These are phyloP conservation scores for Trilocha varians DNA, from an alignment of 2,888 invertebrate species.

Conservation along the genomic window DNA sequence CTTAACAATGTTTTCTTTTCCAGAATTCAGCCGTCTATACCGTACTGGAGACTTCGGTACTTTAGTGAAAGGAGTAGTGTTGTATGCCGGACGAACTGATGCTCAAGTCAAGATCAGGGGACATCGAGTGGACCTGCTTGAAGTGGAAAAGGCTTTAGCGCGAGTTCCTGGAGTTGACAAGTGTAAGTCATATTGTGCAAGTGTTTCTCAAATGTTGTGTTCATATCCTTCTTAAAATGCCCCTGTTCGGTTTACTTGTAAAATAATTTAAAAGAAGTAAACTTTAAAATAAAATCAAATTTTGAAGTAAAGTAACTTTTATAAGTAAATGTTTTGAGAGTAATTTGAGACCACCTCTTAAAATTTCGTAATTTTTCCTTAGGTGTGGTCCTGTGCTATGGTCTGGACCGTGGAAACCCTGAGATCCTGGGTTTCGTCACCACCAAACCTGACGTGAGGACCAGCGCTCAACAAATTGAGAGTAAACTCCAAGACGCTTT, in stretches of 20 bases:
- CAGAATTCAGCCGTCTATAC: constrained; percentile 82
- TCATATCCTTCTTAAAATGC: too few relatives aligned
- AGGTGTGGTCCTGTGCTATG: constrained; percentile 85
- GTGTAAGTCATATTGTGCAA: constrained; percentile 35
- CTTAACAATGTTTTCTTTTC: too few relatives aligned
- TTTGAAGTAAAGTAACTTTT: not conserved
- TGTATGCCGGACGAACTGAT: constrained; percentile 88
- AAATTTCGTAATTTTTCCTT: too few relatives aligned
- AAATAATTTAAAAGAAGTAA: too few relatives aligned
- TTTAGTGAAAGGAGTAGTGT: constrained; percentile 77
- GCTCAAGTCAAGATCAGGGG: constrained; percentile 91
- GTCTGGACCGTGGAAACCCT: constrained; percentile 80
- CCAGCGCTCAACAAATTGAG: constrained; percentile 76
- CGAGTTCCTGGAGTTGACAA: constrained; percentile 79
- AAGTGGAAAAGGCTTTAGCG: constrained; percentile 84
- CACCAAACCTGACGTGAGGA: constrained; percentile 50
- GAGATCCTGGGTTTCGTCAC: constrained; percentile 81
- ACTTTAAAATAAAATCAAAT: too few relatives aligned
- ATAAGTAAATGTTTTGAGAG: too few relatives aligned
- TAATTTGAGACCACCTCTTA: too few relatives aligned
- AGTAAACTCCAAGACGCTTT: constrained; percentile 75
- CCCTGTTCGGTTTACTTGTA: too few relatives aligned
- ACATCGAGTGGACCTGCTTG: constrained; percentile 87
- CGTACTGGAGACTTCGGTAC: constrained; percentile 89
- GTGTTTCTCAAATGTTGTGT: too few relatives aligned